A percentile compares a stretch with the other conserved stretches of the same genome.
phyloP scores from a whole-genome alignment of 2,113 vertebrate species.

The Elephantulus edwardii region DNA sequence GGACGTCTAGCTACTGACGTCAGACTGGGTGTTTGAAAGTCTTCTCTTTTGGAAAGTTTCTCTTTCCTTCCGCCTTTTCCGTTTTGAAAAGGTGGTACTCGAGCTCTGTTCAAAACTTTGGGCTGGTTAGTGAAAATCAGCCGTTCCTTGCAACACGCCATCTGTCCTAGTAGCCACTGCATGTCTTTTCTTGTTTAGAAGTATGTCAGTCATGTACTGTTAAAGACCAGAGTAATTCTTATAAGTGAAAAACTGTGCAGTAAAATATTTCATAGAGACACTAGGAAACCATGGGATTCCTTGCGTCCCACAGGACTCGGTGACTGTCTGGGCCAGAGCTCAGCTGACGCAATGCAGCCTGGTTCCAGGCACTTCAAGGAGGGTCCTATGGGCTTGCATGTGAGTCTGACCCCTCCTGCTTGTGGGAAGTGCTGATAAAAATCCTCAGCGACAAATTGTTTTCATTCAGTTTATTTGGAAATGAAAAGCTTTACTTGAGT shows the following conservation, averaged over 20 bases:
- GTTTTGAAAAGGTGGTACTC: not conserved
- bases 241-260: not conserved
- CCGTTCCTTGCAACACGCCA: not conserved
- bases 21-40: not conserved
- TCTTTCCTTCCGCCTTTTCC: not conserved
- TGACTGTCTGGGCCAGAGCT: no score
- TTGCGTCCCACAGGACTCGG: slow-evolving; percentile 24
- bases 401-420: not conserved
- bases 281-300: no score
- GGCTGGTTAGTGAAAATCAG: not conserved
- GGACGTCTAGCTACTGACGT: not conserved
- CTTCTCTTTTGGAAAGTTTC: not conserved
- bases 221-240: not conserved
- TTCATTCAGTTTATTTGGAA: slow-evolving; percentile 26
- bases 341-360: no score
- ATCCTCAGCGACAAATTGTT: not conserved
- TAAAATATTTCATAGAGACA: slow-evolving; percentile 16
- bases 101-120: not conserved
- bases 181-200: not conserved
- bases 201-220: not conserved
- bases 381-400: not conserved
- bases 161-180: not conserved
- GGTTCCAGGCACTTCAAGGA: no score
- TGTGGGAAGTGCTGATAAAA: slow-evolving; percentile 13
- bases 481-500: slow-evolving; percentile 4